Conservation (phyloP, 2,888 invertebrate species). For the Proisotoma minuta region DNA sequence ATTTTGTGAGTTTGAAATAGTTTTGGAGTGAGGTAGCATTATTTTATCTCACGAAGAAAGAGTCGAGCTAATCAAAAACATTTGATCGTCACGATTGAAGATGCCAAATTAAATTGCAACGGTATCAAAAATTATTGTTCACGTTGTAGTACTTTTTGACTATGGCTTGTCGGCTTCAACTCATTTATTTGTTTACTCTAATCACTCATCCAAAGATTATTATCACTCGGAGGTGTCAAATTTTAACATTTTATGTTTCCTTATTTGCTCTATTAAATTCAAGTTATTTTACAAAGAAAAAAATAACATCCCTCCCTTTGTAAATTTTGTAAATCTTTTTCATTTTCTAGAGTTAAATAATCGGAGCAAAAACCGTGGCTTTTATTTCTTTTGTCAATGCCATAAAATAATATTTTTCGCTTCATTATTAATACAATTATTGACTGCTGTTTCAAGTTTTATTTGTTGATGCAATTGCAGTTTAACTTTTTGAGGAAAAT, state of each 20-base stretch:
- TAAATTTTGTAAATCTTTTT: too few species aligned
- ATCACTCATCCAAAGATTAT: conserved; percentile 4
- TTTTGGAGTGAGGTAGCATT: too few species aligned
- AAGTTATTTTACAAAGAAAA: neutral
- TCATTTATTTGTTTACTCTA: neutral
- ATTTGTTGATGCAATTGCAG: too few species aligned
- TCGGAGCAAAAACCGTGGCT: too few species aligned
- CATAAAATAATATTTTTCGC: too few species aligned
- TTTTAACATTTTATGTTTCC: neutral
- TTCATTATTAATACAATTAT: too few species aligned
- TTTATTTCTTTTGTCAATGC: too few species aligned
- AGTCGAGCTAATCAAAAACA: neutral
- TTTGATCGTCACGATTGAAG: conserved; percentile 1
- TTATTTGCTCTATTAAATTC: conserved; percentile 1
- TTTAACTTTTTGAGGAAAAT: too few species aligned
- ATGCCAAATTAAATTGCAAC: neutral
- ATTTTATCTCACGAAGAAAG: too few species aligned
- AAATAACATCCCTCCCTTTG: neutral
- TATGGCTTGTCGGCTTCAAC: neutral
- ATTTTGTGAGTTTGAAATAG: too few species aligned
- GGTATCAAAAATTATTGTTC: neutral
- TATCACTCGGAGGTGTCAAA: neutral
- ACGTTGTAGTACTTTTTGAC: neutral
- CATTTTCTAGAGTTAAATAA: too few species aligned
- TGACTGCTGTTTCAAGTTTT: too few species aligned